Evolutionary conservation across 2,888 invertebrate species (phyloP), one percentile per base, ranked within the genome.

Genomic region (Caenorhabditis wallacei): DNA sequence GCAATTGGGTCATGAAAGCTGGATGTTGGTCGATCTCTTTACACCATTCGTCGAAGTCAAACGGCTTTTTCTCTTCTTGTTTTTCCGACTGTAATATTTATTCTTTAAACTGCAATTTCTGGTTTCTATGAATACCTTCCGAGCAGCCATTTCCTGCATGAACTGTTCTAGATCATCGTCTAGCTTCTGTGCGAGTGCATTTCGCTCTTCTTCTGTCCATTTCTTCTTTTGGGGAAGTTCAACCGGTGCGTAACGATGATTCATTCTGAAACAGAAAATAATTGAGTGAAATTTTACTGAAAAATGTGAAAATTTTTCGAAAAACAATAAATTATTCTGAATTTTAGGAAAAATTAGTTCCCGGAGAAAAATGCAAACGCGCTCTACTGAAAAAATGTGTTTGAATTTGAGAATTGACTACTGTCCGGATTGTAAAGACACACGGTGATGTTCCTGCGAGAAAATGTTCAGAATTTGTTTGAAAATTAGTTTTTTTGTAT

Each of bases 1-100:
- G 68, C 57, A 72, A n/a, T 24, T 91, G 89, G 5, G 63, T 90
- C 90, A 90, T 90, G 78, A 91, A 91, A 18, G 88, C 88, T 16
- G 91, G 91, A 84, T 91, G 91, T 61, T 89, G 85, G 71, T 91
- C 90, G 48, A 91, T 82, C 30, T 91, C 89, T 63, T 87, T 87
- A 59, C 89, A 87, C 89, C 89, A 91, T 68, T 90, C 88, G 59
- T 90, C 91, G 64, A 91, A 91, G 61, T 91, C 86, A 81, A 91
- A 91, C 24, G 87, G 85, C 54, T 91, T 89, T 48, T 79, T 80
- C 51, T 80, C 79, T 16, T 61, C 76, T 46, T 82, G 59, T 48
- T 84, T 79, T 13, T 81, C 75, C 5, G 70, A 57, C 79, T 83
- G 70, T 18, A 74, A 59, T 40, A 10, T 20, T 18, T 10, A 8